A percentile compares a stretch with the other conserved stretches of the same genome.
Evolutionary conservation across 2,888 invertebrate species (phyloP).

Genomic region (Chrysotoxum bicinctum): DNA sequence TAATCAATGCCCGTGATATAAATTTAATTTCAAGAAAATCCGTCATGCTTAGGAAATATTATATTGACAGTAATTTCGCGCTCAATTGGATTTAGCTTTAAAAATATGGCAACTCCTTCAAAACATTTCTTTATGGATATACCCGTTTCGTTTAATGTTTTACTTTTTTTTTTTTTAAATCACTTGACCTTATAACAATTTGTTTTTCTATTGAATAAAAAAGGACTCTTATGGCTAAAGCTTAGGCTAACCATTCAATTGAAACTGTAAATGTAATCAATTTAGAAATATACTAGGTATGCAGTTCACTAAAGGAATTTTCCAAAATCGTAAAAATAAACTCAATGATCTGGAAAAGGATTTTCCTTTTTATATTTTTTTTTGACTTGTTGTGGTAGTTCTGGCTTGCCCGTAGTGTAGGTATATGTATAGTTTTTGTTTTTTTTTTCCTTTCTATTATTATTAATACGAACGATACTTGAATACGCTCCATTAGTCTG

Average conservation of each 20-base stretch:
- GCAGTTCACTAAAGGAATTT: background rate
- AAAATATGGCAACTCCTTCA: constrained; percentile 22
- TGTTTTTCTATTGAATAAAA: background rate
- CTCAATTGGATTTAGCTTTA: constrained; percentile 57
- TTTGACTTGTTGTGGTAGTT: constrained; percentile 7
- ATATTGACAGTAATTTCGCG: constrained; percentile 59
- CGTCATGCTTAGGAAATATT: constrained; percentile 46
- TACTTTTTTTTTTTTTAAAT: constrained; percentile 17
- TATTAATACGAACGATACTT: constrained; percentile 50
- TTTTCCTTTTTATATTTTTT: constrained; percentile 23
- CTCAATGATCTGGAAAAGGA: constrained; percentile 61
- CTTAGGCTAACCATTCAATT: constrained; percentile 57
- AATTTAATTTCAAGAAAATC: constrained; percentile 6
- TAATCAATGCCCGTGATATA: background rate
- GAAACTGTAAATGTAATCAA: constrained; percentile 71
- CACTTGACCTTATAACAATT: constrained; percentile 65
- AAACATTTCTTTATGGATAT: background rate
- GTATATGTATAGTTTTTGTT: background rate
- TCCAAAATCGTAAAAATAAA: constrained; percentile 66
- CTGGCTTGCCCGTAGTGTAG: no score
- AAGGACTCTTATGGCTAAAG: background rate
- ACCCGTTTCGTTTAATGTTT: background rate
- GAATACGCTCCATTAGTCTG: constrained; percentile 58
- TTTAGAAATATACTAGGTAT: constrained; percentile 45
- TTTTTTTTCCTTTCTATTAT: constrained; percentile 9